These are phyloP conservation scores for Cerastis leucographa DNA, from an alignment of 2,888 invertebrate genomes.

Conservation along the genomic window DNA sequence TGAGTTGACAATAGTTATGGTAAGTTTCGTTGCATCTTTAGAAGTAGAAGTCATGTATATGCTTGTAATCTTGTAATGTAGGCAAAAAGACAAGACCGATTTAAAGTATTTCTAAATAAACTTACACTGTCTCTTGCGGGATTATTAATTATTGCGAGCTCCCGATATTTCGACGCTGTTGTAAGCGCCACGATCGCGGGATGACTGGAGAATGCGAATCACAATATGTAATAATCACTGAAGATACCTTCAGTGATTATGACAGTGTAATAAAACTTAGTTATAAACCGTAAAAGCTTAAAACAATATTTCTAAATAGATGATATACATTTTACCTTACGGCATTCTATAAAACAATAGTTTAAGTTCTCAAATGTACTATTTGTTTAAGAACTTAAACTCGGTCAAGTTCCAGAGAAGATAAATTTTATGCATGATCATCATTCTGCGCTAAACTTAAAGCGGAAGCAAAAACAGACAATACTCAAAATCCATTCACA, in stretches of 20 bases:
- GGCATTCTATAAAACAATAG: not conserved
- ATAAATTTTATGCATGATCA: not conserved
- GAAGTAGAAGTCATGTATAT: not conserved
- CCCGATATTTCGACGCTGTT: no score
- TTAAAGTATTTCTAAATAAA: no score
- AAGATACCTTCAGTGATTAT: no score
- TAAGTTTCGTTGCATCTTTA: not conserved
- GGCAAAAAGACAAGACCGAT: not conserved
- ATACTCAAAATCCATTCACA: constrained; percentile 20
- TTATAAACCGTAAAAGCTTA: no score
- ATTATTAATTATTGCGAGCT: no score
- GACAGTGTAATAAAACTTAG: no score
- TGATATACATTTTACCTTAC: not conserved
- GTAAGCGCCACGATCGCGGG: no score
- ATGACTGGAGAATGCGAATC: no score
- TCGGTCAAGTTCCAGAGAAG: not conserved
- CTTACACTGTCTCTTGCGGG: no score
- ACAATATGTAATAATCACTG: no score
- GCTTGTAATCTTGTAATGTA: not conserved
- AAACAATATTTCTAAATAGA: no score
- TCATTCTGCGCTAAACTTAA: not conserved
- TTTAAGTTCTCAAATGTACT: not conserved
- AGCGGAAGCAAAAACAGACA: constrained; percentile 2
- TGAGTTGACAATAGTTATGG: not conserved
- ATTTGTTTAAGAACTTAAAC: not conserved